Evolutionary conservation across 2,888 invertebrate species (phyloP), one percentile per base, ranked within the genome.

Genomic region (Tipula confusa): DNA sequence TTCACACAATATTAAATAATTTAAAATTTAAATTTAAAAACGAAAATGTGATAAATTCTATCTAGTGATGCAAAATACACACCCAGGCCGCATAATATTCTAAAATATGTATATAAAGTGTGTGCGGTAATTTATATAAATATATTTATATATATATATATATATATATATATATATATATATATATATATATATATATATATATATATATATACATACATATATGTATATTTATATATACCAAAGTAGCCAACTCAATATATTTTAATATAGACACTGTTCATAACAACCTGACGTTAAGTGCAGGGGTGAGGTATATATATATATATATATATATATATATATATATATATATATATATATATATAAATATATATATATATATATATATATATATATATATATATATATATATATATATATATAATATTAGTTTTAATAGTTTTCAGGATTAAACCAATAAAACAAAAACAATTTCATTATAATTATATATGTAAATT

Each of bases 1-100:
- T 84, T 84, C 84, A 79, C 84, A 84, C 84, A 84, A 43, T 84
- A 38, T 82, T 84, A 84, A 84, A 84, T 84, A 84, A 79, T 83
- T 83, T 64, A 83, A 83, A 83, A 83, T 9, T 11, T 11, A 64
- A 48, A 48, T 24, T 2, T 24, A 64, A 24, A 64, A 43, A n/a
- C n/a, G 24, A n/a, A 33, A 33, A 33, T 33, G 24, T 24, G 64
- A n/a, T n/a, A 11, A 9, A 24, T 64, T 64, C 24, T 7, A 24
- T 64, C 64, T 24, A n/a, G n/a, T n/a, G 64, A 64, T 64, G 64
- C 64, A 64, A 64, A 64, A 64, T 24, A 64, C 64, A 24, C 64
- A 64, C 24, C 24, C n/a, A n/a, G 24, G 64, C 24, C 64, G 64
- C 64, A 64, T 64, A 64, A 38, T 38, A 38, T 9, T 64, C 24